Evolutionary conservation across 2,113 vertebrate genomes (phyloP), one percentile per base, ranked within the genome.

Genomic region (Alouatta palliata): DNA sequence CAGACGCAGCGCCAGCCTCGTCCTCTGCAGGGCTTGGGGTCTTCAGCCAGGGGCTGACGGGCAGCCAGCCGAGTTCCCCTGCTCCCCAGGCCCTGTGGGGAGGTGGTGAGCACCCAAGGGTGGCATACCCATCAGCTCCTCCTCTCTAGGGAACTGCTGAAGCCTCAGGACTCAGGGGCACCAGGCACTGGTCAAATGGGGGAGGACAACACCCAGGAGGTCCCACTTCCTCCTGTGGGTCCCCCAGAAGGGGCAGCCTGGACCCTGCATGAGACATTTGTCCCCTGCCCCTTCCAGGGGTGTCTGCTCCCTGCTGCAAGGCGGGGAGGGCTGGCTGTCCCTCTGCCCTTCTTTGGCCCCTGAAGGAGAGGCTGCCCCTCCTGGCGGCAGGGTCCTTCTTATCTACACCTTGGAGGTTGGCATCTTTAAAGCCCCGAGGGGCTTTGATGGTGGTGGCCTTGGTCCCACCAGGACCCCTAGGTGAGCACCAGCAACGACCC

Each of bases 361-460:
- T 5, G 10, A 21, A 68, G 47, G 27, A 16, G 6, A 35, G 43
- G 32, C 40, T n/a, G 0, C 20, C 37, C 35, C 47, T 80, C 19
- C 0, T 1, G 76, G 49, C 37, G n/a, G 32, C 7, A 70, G 25
- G 75, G 4, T 49, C 49, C 20, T 49, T 23, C 13, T 35, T 20
- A 16, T 4, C 23, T n/a, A 23, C 27, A 75, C 12, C 5, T 37
- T 1, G 13, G 43, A 49, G 13, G 30, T 64, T 23, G 16, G 5
- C 8, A 9, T 3, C 27, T 37, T 30, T n/a, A 6, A 52, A 37
- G 2, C 2, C 11, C n/a, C n/a, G 21, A 30, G 21, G 4, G 80
- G 52, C 9, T 4, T 0, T 3, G 10, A 6, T 58, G 32, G 45
- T 3, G 14, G 32, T 1, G 2, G 52, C 3, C 17, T 61, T 5